These are phyloP conservation scores for Junonia oenone DNA, from an alignment of 2,888 invertebrate species.

Conservation along the genomic window DNA sequence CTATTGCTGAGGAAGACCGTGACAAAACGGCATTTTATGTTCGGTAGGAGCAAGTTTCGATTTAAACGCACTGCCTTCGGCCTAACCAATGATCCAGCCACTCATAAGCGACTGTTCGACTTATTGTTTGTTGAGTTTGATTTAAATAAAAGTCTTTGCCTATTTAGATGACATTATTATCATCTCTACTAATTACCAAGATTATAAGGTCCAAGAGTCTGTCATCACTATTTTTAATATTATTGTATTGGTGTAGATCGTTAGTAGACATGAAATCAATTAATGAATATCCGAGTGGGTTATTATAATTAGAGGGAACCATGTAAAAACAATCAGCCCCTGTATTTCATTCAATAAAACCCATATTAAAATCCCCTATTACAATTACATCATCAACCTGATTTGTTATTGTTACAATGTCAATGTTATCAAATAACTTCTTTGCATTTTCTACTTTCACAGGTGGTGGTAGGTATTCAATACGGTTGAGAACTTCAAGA, in stretches of 20 bases:
- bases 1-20: too few species aligned
- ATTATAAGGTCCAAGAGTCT: not conserved
- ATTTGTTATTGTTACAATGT: conserved; percentile 10
- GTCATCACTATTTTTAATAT: not conserved
- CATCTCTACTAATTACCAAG: conserved; percentile 22
- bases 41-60: too few species aligned
- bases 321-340: not conserved
- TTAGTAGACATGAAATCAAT: conserved; percentile 25
- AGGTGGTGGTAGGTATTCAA: conserved; percentile 23
- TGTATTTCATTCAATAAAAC: conserved; percentile 21
- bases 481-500: too few species aligned
- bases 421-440: conserved; percentile 11
- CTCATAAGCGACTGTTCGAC: too few species aligned
- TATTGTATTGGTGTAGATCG: conserved; percentile 23
- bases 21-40: too few species aligned
- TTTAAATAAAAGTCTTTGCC: too few species aligned
- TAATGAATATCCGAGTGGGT: conserved; percentile 16
- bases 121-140: too few species aligned
- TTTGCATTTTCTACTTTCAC: conserved; percentile 7
- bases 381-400: conserved; percentile 20
- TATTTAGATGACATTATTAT: too few species aligned
- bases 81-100: too few species aligned
- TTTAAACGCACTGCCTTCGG: too few species aligned
- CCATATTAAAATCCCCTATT: conserved; percentile 26
- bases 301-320: conserved; percentile 14